phyloP scores from a whole-genome alignment of 2,113 vertebrate species.

The Notarius quadriscutis region DNA sequence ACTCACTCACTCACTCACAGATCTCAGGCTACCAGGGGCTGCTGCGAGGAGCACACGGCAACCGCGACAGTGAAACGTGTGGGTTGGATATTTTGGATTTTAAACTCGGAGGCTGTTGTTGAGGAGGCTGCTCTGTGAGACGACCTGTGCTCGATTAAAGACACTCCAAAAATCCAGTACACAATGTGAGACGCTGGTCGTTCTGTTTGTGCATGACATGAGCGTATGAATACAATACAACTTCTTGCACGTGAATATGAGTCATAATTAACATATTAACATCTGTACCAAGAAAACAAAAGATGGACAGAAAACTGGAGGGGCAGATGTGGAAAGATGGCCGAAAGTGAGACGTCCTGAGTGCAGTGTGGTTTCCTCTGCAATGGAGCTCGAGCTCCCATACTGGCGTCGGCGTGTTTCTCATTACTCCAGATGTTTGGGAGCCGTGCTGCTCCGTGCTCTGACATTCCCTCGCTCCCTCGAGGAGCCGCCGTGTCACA shows the following conservation, averaged over 20 bases:
- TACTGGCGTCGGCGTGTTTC: slow-evolving; percentile 73
- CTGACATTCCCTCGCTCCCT: slow-evolving; percentile 75
- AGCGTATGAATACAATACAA: not conserved
- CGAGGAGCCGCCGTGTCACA: slow-evolving; percentile 76
- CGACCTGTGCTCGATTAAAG: not conserved
- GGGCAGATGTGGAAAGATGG: slow-evolving; percentile 2
- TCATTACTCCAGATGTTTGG: slow-evolving; percentile 80
- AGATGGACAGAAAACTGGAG: not conserved
- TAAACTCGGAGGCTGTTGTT: not conserved
- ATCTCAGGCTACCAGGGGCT: not conserved
- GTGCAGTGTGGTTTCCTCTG: slow-evolving; percentile 64
- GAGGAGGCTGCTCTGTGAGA: not conserved
- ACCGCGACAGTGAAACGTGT: not conserved
- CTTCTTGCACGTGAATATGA: not conserved
- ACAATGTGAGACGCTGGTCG: not conserved
- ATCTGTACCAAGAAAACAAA: not conserved
- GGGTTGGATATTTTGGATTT: not conserved
- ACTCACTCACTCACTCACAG: too few species aligned
- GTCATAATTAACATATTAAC: not conserved
- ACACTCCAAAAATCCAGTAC: not conserved
- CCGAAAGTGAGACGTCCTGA: slow-evolving; percentile 14
- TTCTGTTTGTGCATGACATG: too few species aligned
- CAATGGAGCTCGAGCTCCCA: slow-evolving; percentile 68
- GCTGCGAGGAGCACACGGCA: not conserved
- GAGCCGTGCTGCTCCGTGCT: slow-evolving; percentile 67